Conservation (phyloP, 2,797 vertebrate genomes). For the Chaetophractus vellerosus region DNA sequence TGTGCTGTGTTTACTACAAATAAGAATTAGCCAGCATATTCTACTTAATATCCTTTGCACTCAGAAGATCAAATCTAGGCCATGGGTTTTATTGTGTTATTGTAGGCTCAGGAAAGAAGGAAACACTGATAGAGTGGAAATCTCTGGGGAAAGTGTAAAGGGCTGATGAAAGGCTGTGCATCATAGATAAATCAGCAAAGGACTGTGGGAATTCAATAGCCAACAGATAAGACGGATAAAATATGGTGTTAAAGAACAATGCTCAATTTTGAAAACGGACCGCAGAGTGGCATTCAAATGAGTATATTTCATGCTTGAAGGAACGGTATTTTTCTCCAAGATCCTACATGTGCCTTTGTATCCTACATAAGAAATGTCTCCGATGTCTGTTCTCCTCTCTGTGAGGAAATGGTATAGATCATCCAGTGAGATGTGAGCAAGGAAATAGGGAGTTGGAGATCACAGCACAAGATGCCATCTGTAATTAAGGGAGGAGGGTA, state of each 20-base stretch:
- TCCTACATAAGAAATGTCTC: not conserved
- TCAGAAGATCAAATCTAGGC: not conserved
- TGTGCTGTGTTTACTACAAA: not conserved
- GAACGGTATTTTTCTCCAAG: not conserved
- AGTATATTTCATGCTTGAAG: not conserved
- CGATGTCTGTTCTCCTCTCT: not conserved
- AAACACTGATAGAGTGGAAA: not conserved
- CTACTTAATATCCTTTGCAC: not conserved
- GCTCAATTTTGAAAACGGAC: not conserved
- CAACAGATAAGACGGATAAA: not conserved
- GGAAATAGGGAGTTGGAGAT: not conserved
- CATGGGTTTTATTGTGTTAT: not conserved
- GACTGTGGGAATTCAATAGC: not conserved
- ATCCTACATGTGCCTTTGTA: not conserved
- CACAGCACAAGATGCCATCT: not conserved
- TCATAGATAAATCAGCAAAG: not conserved
- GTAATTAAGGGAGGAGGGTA: not conserved
- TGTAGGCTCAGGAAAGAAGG: not conserved
- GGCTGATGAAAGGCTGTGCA: not conserved
- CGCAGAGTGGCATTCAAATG: not conserved
- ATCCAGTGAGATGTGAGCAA: not conserved
- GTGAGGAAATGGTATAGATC: not conserved
- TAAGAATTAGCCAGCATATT: not conserved
- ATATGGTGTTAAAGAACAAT: not conserved
- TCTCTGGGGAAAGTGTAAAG: not conserved